phyloP scores from a whole-genome alignment of 2,888 invertebrate genomes.

The Anthrax anthrax region DNA sequence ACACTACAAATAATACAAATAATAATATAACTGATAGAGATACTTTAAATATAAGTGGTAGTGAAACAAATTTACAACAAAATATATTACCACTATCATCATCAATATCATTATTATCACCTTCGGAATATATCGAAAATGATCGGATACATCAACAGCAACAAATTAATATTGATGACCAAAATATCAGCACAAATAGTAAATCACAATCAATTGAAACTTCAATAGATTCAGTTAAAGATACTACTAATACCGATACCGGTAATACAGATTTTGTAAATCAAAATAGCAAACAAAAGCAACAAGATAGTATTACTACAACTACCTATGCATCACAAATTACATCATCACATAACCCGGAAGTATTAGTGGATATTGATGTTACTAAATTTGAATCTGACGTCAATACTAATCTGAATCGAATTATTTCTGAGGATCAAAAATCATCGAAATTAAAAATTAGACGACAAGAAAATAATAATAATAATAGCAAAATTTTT shows the following conservation, averaged over 20 bases:
- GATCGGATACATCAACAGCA: background rate
- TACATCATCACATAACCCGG: too few relatives aligned
- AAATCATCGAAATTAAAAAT: background rate
- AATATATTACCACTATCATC: background rate
- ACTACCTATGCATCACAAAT: too few relatives aligned
- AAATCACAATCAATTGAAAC: background rate
- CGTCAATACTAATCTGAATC: background rate
- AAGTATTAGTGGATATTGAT: background rate
- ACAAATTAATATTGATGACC: background rate
- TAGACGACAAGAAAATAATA: background rate
- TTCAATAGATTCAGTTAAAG: background rate
- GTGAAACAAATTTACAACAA: background rate
- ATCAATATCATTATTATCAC: background rate
- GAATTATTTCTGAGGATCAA: background rate
- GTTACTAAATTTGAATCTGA: conserved; percentile 1
- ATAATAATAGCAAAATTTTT: conserved; percentile 16
- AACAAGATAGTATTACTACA: background rate
- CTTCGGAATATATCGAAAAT: background rate
- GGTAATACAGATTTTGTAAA: background rate
- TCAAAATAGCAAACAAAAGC: background rate
- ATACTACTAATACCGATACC: background rate
- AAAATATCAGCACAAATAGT: background rate
- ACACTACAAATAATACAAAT: conserved; percentile 9
- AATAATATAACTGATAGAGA: too few relatives aligned
- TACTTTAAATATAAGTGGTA: background rate